phyloP scores from a whole-genome alignment of 1,140 invertebrate species.

The Lepidurus apus region DNA sequence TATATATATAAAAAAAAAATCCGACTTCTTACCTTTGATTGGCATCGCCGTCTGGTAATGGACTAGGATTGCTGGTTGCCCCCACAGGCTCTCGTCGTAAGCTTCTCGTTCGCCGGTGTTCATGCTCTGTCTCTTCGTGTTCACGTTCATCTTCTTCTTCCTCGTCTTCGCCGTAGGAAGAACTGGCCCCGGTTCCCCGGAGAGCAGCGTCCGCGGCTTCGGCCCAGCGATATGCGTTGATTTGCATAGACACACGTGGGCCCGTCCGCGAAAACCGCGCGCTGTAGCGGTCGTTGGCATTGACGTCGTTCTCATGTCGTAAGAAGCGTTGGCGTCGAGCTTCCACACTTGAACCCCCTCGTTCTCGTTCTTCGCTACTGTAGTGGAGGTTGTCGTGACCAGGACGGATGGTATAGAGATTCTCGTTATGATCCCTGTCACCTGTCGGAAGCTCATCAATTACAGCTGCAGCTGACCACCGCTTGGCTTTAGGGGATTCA shows the following conservation, averaged over 20 bases:
- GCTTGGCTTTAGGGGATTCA: conserved; percentile 49
- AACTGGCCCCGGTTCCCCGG: conserved; percentile 23
- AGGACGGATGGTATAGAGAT: conserved; percentile 1
- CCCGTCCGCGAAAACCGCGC: conserved; percentile 49
- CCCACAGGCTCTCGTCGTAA: conserved; percentile 34
- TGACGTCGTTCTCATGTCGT: conserved; percentile 23
- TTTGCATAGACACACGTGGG: conserved; percentile 86
- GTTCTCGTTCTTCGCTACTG: not conserved
- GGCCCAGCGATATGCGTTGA: conserved; percentile 62
- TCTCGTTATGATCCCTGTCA: conserved; percentile 26
- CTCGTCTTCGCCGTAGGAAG: conserved; percentile 1
- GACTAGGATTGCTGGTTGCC: conserved; percentile 31
- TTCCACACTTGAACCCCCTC: not conserved
- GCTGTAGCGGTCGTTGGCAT: conserved; percentile 7
- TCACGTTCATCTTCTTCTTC: conserved; percentile 16
- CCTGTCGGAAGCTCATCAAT: conserved; percentile 38
- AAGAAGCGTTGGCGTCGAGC: not conserved
- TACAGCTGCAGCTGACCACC: conserved; percentile 58
- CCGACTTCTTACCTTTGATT: not conserved
- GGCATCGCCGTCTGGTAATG: conserved; percentile 28
- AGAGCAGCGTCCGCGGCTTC: conserved; percentile 66
- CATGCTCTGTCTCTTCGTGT: conserved; percentile 24
- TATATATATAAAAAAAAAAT: too few relatives aligned
- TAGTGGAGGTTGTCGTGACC: not conserved
- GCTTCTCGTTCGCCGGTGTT: conserved; percentile 29